These are phyloP conservation scores for Idaea straminata DNA, from an alignment of 2,888 invertebrate species.

Conservation along the genomic window DNA sequence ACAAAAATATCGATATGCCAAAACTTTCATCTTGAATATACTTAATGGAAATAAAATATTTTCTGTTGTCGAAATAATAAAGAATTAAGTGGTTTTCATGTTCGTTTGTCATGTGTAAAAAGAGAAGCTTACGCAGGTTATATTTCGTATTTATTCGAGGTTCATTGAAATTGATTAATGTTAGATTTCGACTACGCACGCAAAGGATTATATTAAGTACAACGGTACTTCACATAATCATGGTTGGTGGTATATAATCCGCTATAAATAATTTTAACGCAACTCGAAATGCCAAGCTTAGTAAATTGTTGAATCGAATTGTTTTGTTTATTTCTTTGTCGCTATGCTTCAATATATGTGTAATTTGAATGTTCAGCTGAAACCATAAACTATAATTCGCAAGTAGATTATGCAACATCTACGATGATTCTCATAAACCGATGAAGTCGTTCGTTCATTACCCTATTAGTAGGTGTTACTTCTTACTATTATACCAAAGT, in stretches of 20 bases:
- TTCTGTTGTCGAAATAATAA: constrained; percentile 3
- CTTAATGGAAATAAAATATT: constrained; percentile 6
- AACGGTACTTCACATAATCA: background rate
- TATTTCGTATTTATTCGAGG: background rate
- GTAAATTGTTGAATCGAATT: background rate
- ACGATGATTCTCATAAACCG: background rate
- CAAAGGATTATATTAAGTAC: background rate
- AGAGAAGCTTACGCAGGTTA: background rate
- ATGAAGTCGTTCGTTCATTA: background rate
- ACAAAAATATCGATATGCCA: background rate
- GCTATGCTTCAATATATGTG: background rate
- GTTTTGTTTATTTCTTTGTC: background rate
- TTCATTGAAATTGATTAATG: background rate
- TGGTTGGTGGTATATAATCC: background rate
- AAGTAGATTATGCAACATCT: background rate
- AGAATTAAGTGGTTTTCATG: background rate
- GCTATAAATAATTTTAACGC: background rate
- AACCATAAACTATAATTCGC: too few species aligned
- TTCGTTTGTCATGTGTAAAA: background rate
- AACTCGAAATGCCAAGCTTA: background rate
- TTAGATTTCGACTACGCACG: constrained; percentile 1
- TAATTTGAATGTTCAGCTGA: background rate
- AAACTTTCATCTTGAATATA: background rate
- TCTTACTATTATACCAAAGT: background rate
- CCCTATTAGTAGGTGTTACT: background rate